Evolutionary conservation across 2,888 invertebrate species (phyloP).

Genomic region (Scaptodrosophila latifasciaeformis): DNA sequence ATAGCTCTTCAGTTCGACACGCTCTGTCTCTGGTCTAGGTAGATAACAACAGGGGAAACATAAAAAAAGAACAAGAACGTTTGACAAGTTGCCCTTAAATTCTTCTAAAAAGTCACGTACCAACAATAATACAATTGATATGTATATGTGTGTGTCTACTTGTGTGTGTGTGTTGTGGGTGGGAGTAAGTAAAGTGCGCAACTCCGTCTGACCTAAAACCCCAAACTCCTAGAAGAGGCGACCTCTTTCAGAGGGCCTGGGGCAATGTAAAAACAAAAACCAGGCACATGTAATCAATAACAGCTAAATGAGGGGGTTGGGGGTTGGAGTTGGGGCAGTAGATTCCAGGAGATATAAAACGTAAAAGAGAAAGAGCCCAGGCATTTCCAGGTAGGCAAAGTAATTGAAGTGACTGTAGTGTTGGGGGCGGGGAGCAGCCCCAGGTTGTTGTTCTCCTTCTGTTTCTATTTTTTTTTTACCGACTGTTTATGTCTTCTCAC

Average conservation of each 20-base stretch:
- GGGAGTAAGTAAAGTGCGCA: slow-evolving; percentile 38
- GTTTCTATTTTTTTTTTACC: slow-evolving; percentile 3
- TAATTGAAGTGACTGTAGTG: too few species aligned
- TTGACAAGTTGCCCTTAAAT: slow-evolving; percentile 29
- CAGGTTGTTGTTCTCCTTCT: not conserved
- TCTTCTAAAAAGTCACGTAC: slow-evolving; percentile 60
- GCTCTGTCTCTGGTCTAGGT: not conserved
- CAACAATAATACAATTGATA: too few species aligned
- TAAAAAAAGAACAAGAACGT: slow-evolving; percentile 12
- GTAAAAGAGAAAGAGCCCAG: too few species aligned
- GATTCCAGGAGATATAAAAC: too few species aligned
- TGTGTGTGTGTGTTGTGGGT: too few species aligned
- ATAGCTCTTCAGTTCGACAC: too few species aligned
- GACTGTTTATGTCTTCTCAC: slow-evolving; percentile 22
- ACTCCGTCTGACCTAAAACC: slow-evolving; percentile 28
- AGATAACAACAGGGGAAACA: slow-evolving; percentile 28
- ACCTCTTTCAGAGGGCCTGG: too few species aligned
- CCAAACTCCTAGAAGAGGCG: too few species aligned
- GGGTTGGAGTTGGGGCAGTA: too few species aligned
- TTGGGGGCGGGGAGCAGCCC: too few species aligned
- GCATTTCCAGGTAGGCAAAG: too few species aligned
- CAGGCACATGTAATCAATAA: slow-evolving; percentile 31
- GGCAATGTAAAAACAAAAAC: not conserved
- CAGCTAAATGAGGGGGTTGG: slow-evolving; percentile 20
- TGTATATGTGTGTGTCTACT: too few species aligned